A percentile compares a stretch with the other conserved stretches of the same genome.
phyloP scores from a whole-genome alignment of 2,797 vertebrate species.

The Phrynocephalus forsythii region DNA sequence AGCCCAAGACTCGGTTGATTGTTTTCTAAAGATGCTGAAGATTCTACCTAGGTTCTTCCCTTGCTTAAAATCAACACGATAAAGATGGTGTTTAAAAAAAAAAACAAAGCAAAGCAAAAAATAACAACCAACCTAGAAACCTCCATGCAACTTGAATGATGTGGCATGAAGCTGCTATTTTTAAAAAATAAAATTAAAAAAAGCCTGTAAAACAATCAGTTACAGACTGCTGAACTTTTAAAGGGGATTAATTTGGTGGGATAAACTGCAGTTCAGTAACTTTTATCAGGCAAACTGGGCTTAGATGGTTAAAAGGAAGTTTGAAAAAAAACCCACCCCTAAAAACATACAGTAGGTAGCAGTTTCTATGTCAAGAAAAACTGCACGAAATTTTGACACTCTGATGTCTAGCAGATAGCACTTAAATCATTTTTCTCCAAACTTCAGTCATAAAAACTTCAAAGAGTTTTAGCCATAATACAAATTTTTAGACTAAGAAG shows the following conservation, averaged over 20 bases:
- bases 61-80: constrained; percentile 56
- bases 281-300: constrained; percentile 89
- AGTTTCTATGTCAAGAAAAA: constrained; percentile 98
- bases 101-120: too few species aligned
- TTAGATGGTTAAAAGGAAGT: constrained; percentile 87
- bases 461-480: constrained; percentile 99
- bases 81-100: constrained; percentile 23
- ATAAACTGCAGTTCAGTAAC: constrained; percentile 81
- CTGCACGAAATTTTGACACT: constrained; percentile 95
- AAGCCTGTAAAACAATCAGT: constrained; percentile 66
- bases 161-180: constrained; percentile 17
- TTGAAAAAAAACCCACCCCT: constrained; percentile 53
- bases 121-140: neutral
- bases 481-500: constrained; percentile 99
- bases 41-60: constrained; percentile 31
- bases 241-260: constrained; percentile 80
- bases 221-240: constrained; percentile 74
- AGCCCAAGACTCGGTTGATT: neutral
- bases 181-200: constrained; percentile 27
- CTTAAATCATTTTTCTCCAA: constrained; percentile 99
- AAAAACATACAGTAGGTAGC: constrained; percentile 89
- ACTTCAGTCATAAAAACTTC: constrained; percentile 98
- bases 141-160: neutral
- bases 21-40: constrained; percentile 27
- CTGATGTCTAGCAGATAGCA: constrained; percentile 98